These are phyloP conservation scores for Calcarius lapponicus DNA, from an alignment of 2,797 vertebrate species.

Conservation along the genomic window DNA sequence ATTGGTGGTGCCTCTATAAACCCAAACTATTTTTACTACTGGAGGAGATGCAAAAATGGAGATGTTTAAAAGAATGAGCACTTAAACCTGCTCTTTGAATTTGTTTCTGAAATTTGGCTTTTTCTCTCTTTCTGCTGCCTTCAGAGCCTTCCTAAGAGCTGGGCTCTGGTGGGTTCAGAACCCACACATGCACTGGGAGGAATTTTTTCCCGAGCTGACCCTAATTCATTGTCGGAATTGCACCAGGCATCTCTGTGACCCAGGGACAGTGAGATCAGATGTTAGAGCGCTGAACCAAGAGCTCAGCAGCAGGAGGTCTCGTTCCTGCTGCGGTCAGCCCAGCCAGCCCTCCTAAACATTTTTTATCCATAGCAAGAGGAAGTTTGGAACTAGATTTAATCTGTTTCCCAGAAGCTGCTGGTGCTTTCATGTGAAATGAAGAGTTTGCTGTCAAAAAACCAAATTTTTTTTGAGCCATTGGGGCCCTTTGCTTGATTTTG, in stretches of 20 bases:
- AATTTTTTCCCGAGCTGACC: no score
- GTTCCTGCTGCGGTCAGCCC: not conserved
- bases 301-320: slow-evolving; percentile 16
- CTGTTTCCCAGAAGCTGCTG: slow-evolving; percentile 16
- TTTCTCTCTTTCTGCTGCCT: not conserved
- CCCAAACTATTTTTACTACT: not conserved
- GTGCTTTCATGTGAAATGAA: not conserved
- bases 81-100: not conserved
- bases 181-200: no score
- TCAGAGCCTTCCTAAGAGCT: not conserved
- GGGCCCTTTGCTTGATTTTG: not conserved
- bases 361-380: slow-evolving; percentile 39
- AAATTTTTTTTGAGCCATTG: not conserved
- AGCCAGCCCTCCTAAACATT: not conserved
- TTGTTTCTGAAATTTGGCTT: slow-evolving; percentile 1
- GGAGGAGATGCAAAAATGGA: not conserved
- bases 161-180: no score
- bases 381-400: slow-evolving; percentile 5
- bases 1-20: not conserved
- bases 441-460: not conserved
- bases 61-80: not conserved
- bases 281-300: slow-evolving; percentile 6
- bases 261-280: not conserved
- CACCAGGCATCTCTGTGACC: not conserved
- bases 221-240: not conserved